phyloP scores from a whole-genome alignment of 1,140 invertebrate genomes.

The Trypoxylus dichotomus region DNA sequence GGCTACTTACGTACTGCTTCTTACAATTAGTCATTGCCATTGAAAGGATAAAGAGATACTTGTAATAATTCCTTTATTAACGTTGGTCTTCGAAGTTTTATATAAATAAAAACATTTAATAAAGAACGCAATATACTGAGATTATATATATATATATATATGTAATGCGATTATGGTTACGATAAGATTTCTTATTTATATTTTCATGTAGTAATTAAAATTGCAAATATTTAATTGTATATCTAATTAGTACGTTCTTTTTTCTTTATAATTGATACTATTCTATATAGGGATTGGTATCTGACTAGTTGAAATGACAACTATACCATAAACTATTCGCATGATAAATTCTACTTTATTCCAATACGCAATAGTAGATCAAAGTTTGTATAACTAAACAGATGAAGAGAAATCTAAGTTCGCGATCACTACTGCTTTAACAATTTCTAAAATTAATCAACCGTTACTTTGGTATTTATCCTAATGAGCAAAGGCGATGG shows the following conservation, averaged over 20 bases:
- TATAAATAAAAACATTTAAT: slow-evolving; percentile 2
- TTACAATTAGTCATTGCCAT: neutral
- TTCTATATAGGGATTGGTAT: too few species aligned
- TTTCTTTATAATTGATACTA: too few species aligned
- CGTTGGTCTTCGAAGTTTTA: neutral
- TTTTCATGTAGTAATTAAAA: neutral
- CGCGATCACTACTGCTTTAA: too few species aligned
- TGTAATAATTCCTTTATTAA: neutral
- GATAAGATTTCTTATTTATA: neutral
- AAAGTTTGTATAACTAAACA: too few species aligned
- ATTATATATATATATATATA: neutral
- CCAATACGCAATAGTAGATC: too few species aligned
- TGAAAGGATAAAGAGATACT: neutral
- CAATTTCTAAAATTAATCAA: too few species aligned
- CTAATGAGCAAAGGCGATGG: too few species aligned
- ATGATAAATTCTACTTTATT: too few species aligned
- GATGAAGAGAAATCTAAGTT: too few species aligned
- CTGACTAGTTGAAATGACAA: too few species aligned
- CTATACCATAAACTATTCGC: too few species aligned
- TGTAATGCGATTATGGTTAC: neutral
- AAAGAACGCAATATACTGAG: neutral
- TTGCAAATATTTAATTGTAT: neutral
- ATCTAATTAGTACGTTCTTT: neutral
- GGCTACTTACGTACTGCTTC: neutral
- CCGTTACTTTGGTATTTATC: too few species aligned